Conservation (phyloP, 2,888 invertebrate genomes). For the Sminthurides aquaticus region DNA sequence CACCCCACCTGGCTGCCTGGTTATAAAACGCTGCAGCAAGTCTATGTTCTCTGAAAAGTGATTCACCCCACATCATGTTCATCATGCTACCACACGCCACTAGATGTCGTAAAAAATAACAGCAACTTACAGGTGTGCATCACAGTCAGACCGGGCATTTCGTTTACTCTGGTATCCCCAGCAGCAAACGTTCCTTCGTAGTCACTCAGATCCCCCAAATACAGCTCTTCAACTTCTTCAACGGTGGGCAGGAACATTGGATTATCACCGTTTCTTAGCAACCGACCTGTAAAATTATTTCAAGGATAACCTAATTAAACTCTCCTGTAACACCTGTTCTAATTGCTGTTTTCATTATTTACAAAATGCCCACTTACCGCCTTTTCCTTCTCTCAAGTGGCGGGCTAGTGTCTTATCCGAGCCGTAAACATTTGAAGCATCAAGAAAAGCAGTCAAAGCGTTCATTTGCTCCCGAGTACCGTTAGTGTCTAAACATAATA, state of each 20-base stretch:
- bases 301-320: too few relatives aligned
- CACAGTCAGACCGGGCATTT: constrained; percentile 39
- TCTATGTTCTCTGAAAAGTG: too few relatives aligned
- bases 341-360: too few relatives aligned
- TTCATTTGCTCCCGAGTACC: constrained; percentile 40
- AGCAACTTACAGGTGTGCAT: constrained; percentile 34
- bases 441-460: constrained; percentile 37
- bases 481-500: constrained; percentile 13
- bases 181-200: constrained; percentile 38
- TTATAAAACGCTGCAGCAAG: too few relatives aligned
- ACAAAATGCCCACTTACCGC: neutral
- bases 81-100: too few relatives aligned
- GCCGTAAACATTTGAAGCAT: constrained; percentile 36
- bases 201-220: constrained; percentile 25
- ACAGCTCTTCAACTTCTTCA: constrained; percentile 24
- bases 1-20: too few relatives aligned
- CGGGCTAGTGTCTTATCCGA: too few relatives aligned
- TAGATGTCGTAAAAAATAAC: too few relatives aligned
- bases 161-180: constrained; percentile 41
- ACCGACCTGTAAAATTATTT: too few relatives aligned
- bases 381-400: neutral
- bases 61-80: neutral
- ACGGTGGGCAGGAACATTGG: constrained; percentile 37
- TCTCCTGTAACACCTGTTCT: neutral
- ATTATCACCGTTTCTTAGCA: constrained; percentile 28